Conservation (phyloP, 2,888 invertebrate genomes). For the Leptodirus hochenwartii region DNA sequence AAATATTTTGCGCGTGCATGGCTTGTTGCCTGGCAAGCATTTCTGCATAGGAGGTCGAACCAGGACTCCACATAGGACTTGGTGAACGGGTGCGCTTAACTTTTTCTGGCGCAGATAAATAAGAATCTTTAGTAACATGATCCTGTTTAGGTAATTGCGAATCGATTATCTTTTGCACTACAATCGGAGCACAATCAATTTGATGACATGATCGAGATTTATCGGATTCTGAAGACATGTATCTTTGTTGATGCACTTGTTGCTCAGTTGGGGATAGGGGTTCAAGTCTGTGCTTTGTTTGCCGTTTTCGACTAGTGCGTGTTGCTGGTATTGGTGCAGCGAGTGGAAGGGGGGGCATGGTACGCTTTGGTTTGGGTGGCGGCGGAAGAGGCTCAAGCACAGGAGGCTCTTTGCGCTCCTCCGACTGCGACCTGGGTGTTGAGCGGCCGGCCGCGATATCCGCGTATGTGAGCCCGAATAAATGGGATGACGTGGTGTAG, state of each 20-base stretch:
- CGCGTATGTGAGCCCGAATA: slow-evolving; percentile 39
- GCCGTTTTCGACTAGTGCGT: not conserved
- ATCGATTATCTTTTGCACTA: not conserved
- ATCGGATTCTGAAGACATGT: too few species aligned
- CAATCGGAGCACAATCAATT: too few species aligned
- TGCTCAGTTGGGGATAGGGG: slow-evolving; percentile 17
- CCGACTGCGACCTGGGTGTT: slow-evolving; percentile 24
- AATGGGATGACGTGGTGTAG: slow-evolving; percentile 35
- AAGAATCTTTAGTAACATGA: not conserved
- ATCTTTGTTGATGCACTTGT: too few species aligned
- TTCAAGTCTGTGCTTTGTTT: slow-evolving; percentile 15
- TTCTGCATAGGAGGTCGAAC: slow-evolving; percentile 62
- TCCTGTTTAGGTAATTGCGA: not conserved
- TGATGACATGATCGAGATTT: too few species aligned
- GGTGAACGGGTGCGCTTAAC: slow-evolving; percentile 19
- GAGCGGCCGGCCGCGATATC: slow-evolving; percentile 49
- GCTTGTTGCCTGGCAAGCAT: slow-evolving; percentile 42
- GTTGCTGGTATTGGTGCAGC: slow-evolving; percentile 6
- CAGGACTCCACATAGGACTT: slow-evolving; percentile 57
- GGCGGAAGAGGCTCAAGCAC: too few species aligned
- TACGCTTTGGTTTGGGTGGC: too few species aligned
- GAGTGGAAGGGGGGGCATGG: not conserved
- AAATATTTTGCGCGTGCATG: too few species aligned
- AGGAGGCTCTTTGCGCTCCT: too few species aligned
- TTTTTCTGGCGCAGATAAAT: too few species aligned